Conservation (phyloP, 2,888 invertebrate genomes). For the Meloe dianella region DNA sequence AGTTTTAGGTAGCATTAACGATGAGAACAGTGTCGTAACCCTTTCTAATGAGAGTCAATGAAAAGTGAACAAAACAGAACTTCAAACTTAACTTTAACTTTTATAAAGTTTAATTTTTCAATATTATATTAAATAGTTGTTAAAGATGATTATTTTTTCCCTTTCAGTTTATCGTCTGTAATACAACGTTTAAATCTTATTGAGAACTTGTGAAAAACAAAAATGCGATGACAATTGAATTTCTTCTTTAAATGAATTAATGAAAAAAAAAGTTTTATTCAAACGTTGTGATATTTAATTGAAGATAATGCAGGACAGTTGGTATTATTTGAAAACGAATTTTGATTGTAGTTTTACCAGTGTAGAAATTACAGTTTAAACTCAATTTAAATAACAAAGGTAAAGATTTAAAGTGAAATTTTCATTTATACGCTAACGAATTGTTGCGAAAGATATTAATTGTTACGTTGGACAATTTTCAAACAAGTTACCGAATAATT, state of each 20-base stretch:
- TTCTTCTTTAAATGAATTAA: background rate
- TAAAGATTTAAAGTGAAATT: constrained; percentile 23
- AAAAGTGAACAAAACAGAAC: constrained; percentile 13
- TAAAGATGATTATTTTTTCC: constrained; percentile 15
- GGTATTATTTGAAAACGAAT: constrained; percentile 1
- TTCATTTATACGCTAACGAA: constrained; percentile 22
- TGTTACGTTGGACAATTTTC: constrained; percentile 29
- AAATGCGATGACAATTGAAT: constrained; percentile 9
- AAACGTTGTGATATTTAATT: constrained; percentile 10
- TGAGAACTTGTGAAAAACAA: constrained; percentile 13
- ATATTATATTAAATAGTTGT: constrained; percentile 25
- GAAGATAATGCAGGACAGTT: background rate
- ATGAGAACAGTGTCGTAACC: constrained; percentile 49
- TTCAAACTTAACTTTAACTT: constrained; percentile 25
- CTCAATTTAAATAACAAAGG: constrained; percentile 29
- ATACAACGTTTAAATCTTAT: constrained; percentile 27
- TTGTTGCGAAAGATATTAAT: constrained; percentile 31
- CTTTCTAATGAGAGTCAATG: constrained; percentile 41
- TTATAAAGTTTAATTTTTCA: constrained; percentile 17
- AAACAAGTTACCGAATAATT: constrained; percentile 33
- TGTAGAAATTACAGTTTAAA: constrained; percentile 27
- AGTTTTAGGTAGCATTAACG: constrained; percentile 49
- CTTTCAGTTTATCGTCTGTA: constrained; percentile 24
- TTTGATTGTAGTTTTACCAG: constrained; percentile 21
- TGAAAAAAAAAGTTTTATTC: background rate